Evolutionary conservation across 2,888 invertebrate species (phyloP), one percentile per base, ranked within the genome.

Genomic region (Boloria selene): DNA sequence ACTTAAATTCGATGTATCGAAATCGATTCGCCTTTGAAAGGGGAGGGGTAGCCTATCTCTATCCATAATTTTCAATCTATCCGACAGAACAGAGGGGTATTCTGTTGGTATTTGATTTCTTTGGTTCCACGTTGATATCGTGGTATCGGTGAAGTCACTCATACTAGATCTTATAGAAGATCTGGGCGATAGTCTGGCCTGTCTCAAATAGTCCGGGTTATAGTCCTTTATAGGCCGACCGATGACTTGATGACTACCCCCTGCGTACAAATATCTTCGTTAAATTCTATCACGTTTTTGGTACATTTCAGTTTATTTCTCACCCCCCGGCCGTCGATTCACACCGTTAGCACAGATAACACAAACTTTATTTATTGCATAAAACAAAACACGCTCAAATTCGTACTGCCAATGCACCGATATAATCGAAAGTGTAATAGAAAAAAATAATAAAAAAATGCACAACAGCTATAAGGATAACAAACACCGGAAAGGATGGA

Each of bases 301-400:
- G 74, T 88, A 89, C 90, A 92, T 91, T 92, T 92, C 92, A 92
- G 92, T 92, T 92, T 88, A 90, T 90, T 88, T 87, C 74, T 74
- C 81, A 74, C 80, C 81, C 77, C 66, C 49, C 31, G 59, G 22
- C 18, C 61, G 82, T 77, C 79, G 77, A 81, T 82, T 56, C 55
- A 56, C 86, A 88, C 85, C 82, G 81, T 87, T 87, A 88, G 84
- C 88, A 89, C 90, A 85, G 71, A 72, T 75, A 81, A 82, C 80
- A 79, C 83, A 85, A 82, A 81, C 75, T 80, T 82, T 70, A 72
- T 59, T 31, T 65, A 52, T 66, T 62, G 56, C 17, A 16, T 47
- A 53, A 17, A 49, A 72, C 74, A 70, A 73, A 77, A 75, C 79
- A 76, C 79, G 77, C 44, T 52, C 58, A 54, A 51, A 42, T 51